phyloP scores from a whole-genome alignment of 2,888 invertebrate species.

The Pherbina coryleti region DNA sequence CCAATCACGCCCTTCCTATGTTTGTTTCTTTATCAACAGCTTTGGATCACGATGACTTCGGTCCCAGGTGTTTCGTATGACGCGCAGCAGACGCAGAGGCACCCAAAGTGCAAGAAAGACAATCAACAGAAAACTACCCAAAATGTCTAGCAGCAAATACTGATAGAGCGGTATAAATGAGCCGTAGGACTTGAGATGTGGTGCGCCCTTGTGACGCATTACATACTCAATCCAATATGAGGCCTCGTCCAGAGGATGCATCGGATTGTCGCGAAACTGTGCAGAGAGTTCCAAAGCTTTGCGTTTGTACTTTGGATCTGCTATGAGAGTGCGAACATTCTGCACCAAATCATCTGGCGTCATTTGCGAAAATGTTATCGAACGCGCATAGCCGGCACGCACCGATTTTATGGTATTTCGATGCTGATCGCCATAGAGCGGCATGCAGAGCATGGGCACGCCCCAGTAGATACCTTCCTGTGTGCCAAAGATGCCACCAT shows the following conservation, averaged over 20 bases:
- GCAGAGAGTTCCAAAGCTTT: constrained; percentile 70
- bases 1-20: not conserved
- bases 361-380: constrained; percentile 63
- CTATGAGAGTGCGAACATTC: constrained; percentile 64
- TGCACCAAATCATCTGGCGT: constrained; percentile 62
- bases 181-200: constrained; percentile 67
- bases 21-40: not conserved
- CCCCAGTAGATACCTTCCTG: constrained; percentile 69
- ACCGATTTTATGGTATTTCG: constrained; percentile 67
- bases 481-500: constrained; percentile 70
- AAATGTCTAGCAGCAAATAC: constrained; percentile 71
- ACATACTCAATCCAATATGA: constrained; percentile 76
- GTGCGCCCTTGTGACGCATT: constrained; percentile 68
- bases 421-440: constrained; percentile 70
- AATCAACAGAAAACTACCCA: constrained; percentile 61
- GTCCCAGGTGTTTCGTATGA: not conserved
- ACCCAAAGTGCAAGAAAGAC: constrained; percentile 52
- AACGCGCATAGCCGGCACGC: constrained; percentile 67
- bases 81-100: constrained; percentile 47
- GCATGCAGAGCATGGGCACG: constrained; percentile 70
- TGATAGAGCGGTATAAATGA: constrained; percentile 68
- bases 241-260: constrained; percentile 73
- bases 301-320: constrained; percentile 66
- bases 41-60: not conserved
- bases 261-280: constrained; percentile 72